Evolutionary conservation across 2,113 vertebrate species (phyloP).

Genomic region (Ciconia boyciana): DNA sequence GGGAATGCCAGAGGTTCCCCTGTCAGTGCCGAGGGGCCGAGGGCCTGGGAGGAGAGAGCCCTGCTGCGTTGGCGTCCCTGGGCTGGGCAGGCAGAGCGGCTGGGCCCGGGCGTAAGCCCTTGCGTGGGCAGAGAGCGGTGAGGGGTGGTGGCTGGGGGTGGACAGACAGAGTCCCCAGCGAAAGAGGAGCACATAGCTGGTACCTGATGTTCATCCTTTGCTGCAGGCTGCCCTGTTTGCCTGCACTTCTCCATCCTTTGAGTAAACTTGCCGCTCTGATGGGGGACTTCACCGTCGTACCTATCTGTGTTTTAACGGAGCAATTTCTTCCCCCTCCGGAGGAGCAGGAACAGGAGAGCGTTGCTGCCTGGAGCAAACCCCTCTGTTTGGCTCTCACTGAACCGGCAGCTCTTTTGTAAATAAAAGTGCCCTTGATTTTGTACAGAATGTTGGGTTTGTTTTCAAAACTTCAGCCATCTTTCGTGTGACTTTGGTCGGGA

Average conservation of each 20-base stretch:
- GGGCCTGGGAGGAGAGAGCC: not conserved
- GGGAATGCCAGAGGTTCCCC: not conserved
- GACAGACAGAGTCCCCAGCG: too few relatives aligned
- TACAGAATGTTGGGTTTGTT: not conserved
- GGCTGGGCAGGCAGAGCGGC: too few relatives aligned
- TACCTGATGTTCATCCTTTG: not conserved
- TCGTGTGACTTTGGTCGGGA: rapidly evolving
- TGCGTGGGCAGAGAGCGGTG: not conserved
- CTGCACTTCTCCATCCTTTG: not conserved
- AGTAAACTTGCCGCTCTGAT: not conserved
- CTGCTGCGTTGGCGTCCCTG: not conserved
- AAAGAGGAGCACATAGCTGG: not conserved
- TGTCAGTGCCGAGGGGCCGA: not conserved
- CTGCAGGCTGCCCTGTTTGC: not conserved
- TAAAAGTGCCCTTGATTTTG: constrained; percentile 22
- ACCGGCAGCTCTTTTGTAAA: not conserved
- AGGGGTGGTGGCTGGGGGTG: not conserved
- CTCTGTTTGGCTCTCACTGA: not conserved
- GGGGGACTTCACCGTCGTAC: rapidly evolving
- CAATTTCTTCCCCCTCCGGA: not conserved
- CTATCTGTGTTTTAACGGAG: rapidly evolving
- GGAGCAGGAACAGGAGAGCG: not conserved
- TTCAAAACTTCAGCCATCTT: rapidly evolving
- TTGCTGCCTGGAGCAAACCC: not conserved
- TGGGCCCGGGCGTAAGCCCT: rapidly evolving